Evolutionary conservation across 1,140 invertebrate species (phyloP).

Genomic region (Drosophila setifemur): DNA sequence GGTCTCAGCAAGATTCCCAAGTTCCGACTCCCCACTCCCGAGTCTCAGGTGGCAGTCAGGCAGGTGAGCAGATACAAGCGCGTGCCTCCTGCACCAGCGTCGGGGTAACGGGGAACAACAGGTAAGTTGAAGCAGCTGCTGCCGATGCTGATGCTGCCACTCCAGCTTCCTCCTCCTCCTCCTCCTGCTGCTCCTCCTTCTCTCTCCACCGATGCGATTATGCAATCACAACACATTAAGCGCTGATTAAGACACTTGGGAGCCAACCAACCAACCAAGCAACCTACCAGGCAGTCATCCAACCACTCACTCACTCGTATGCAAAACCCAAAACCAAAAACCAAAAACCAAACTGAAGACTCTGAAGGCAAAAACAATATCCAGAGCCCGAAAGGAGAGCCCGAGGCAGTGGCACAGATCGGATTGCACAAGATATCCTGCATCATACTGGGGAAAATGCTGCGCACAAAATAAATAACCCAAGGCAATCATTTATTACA

Average conservation of each 20-base stretch:
- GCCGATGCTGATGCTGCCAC: not conserved
- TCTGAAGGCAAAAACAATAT: not conserved
- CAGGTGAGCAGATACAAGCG: not conserved
- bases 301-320: too few relatives aligned
- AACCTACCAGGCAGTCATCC: too few relatives aligned
- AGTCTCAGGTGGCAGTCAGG: slow-evolving; percentile 11
- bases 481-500: too few relatives aligned
- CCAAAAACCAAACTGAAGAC: too few relatives aligned
- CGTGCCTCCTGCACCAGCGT: slow-evolving; percentile 13
- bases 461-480: too few relatives aligned
- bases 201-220: slow-evolving; percentile 31
- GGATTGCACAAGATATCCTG: slow-evolving; percentile 29
- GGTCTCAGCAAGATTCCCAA: not conserved
- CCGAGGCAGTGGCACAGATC: slow-evolving; percentile 11
- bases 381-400: slow-evolving; percentile 4
- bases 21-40: not conserved
- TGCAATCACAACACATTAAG: slow-evolving; percentile 71
- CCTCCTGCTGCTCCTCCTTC: not conserved
- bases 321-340: too few relatives aligned
- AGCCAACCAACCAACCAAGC: too few relatives aligned
- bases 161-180: too few relatives aligned
- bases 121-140: not conserved
- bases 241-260: slow-evolving; percentile 66
- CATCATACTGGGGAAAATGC: too few relatives aligned
- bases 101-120: not conserved